These are phyloP conservation scores for Enteromius treurensis DNA, from an alignment of 2,797 vertebrate species.

Conservation along the genomic window DNA sequence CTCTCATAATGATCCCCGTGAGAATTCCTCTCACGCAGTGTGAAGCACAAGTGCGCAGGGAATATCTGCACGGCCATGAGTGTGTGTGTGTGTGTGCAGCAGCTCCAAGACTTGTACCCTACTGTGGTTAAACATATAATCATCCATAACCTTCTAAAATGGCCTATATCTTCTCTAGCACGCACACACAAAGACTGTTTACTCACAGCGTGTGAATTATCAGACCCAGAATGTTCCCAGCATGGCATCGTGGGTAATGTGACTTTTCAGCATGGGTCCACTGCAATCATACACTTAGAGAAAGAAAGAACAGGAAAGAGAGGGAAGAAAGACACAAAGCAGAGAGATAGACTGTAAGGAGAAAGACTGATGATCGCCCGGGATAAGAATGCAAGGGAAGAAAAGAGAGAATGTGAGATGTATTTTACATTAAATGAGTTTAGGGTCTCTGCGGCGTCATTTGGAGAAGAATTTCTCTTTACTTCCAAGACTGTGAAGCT, in stretches of 20 bases:
- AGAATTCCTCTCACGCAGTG: conserved; percentile 22
- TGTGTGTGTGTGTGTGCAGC: conserved; percentile 21
- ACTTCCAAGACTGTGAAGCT: neutral
- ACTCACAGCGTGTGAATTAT: conserved; percentile 38
- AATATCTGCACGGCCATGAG: conserved; percentile 10
- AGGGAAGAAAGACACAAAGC: conserved; percentile 1
- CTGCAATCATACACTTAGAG: conserved; percentile 42
- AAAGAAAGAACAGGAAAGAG: neutral
- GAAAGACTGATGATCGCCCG: conserved; percentile 1
- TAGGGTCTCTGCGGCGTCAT: neutral
- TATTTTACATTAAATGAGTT: conserved; percentile 20
- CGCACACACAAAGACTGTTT: conserved; percentile 36
- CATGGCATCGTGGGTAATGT: conserved; percentile 51
- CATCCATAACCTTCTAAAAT: conserved; percentile 53
- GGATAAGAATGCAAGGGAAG: neutral
- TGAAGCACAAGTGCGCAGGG: conserved; percentile 8
- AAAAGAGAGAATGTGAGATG: conserved; percentile 6
- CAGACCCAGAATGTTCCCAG: conserved; percentile 36
- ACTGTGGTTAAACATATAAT: conserved; percentile 59
- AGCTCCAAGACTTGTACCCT: conserved; percentile 36
- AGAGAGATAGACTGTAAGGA: neutral
- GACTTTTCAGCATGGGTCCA: conserved; percentile 46
- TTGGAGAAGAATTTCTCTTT: neutral
- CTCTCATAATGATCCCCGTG: conserved; percentile 45
- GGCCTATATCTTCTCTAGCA: conserved; percentile 30